A percentile compares a stretch with the other conserved stretches of the same genome.
phyloP scores from a whole-genome alignment of 2,113 vertebrate genomes.

The Neoarius graeffei region DNA sequence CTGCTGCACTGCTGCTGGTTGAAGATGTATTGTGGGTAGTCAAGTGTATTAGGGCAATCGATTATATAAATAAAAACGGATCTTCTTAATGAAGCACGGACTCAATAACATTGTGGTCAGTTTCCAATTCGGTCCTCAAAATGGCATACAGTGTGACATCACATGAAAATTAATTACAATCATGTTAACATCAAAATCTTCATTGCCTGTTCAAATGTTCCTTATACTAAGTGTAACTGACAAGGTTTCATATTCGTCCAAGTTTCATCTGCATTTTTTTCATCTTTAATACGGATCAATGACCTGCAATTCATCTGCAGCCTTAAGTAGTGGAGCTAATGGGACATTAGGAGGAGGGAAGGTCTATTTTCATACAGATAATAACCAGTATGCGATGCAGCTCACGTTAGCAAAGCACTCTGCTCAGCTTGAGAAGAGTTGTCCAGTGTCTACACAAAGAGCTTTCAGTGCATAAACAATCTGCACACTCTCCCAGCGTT shows the following conservation, averaged over 20 bases:
- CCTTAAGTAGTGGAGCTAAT: constrained; percentile 68
- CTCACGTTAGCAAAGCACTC: constrained; percentile 50
- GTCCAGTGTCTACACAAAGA: constrained; percentile 48
- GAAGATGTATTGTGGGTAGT: not conserved
- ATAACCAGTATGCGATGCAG: constrained; percentile 74
- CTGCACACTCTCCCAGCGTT: constrained; percentile 36
- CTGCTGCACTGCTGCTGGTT: not conserved
- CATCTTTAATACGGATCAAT: constrained; percentile 37
- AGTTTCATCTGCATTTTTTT: constrained; percentile 13
- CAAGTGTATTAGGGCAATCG: not conserved
- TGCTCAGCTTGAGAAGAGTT: constrained; percentile 44
- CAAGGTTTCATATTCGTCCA: not conserved
- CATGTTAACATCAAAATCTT: not conserved
- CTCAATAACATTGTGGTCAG: not conserved
- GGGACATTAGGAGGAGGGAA: constrained; percentile 60
- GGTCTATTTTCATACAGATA: constrained; percentile 69
- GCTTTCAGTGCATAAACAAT: constrained; percentile 43
- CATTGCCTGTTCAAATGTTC: not conserved
- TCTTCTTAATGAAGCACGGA: not conserved
- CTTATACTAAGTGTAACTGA: not conserved
- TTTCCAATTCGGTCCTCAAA: not conserved
- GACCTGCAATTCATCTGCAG: constrained; percentile 28
- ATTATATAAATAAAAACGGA: not conserved
- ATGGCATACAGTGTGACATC: not conserved
- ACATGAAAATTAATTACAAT: not conserved